These are phyloP conservation scores for Sarcoramphus papa DNA, from an alignment of 2,797 vertebrate species.

Conservation along the genomic window DNA sequence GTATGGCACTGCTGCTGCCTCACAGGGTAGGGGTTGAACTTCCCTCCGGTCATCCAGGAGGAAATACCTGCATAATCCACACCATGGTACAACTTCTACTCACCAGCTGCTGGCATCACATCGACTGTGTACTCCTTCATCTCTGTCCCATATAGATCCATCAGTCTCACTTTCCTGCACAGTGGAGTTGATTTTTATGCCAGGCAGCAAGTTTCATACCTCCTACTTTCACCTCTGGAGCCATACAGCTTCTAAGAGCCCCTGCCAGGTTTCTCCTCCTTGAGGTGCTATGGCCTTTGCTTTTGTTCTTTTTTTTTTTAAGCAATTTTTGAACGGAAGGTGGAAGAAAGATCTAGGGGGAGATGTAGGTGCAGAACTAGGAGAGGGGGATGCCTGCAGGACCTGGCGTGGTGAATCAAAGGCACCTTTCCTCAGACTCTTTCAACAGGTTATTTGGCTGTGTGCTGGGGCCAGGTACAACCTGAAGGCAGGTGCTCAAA, in stretches of 20 bases:
- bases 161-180: neutral
- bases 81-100: neutral
- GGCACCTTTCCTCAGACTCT: neutral
- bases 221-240: neutral
- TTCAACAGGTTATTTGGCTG: neutral
- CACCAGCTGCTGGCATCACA: neutral
- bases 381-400: neutral
- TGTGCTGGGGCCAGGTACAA: neutral
- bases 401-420: rapidly evolving
- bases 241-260: neutral
- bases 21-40: neutral
- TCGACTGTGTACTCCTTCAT: rapidly evolving
- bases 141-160: neutral
- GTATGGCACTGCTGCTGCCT: neutral
- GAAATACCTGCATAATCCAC: neutral
- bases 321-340: neutral
- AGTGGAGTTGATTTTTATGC: neutral
- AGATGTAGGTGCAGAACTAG: neutral
- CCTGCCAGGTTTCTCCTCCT: neutral
- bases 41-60: neutral
- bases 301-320: neutral
- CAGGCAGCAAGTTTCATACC: neutral
- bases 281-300: neutral
- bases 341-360: neutral
- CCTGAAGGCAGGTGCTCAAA: neutral